phyloP scores from a whole-genome alignment of 2,888 invertebrate species.

The Ferdinandea cuprea region DNA sequence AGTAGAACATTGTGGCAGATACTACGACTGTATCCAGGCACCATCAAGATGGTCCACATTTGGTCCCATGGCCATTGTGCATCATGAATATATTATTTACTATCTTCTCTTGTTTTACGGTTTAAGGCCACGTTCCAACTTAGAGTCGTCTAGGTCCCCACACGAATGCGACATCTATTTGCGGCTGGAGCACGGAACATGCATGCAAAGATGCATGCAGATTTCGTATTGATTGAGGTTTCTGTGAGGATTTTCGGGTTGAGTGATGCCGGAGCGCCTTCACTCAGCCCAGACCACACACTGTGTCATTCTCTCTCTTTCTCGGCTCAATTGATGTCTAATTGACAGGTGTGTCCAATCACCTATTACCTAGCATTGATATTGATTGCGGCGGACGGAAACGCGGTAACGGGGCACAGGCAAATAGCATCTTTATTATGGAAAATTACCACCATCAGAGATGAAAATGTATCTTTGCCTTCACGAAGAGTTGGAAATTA shows the following conservation, averaged over 20 bases:
- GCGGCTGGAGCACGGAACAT: conserved; percentile 64
- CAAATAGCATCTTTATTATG: conserved; percentile 69
- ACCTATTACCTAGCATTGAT: conserved; percentile 18
- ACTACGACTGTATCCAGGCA: conserved; percentile 8
- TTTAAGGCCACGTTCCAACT: conserved; percentile 45
- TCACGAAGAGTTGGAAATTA: conserved; percentile 55
- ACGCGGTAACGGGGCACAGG: conserved; percentile 2
- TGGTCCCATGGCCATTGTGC: conserved; percentile 57
- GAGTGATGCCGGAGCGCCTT: neutral
- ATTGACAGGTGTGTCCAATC: conserved; percentile 70
- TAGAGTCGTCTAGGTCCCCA: neutral
- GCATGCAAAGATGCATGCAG: conserved; percentile 38
- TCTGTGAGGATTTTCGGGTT: conserved; percentile 54
- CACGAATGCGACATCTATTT: conserved; percentile 65
- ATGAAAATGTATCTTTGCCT: conserved; percentile 47
- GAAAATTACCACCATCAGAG: conserved; percentile 61
- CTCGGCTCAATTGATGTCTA: conserved; percentile 57
- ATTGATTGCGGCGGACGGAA: conserved; percentile 27
- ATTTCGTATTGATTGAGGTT: conserved; percentile 54
- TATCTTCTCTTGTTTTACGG: conserved; percentile 48
- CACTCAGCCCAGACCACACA: conserved; percentile 58
- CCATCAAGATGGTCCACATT: conserved; percentile 73
- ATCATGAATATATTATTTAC: conserved; percentile 70
- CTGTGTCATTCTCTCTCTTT: conserved; percentile 5
- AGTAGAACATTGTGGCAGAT: conserved; percentile 47